Conservation (phyloP, 2,797 vertebrate species). For the Cuniculus paca region DNA sequence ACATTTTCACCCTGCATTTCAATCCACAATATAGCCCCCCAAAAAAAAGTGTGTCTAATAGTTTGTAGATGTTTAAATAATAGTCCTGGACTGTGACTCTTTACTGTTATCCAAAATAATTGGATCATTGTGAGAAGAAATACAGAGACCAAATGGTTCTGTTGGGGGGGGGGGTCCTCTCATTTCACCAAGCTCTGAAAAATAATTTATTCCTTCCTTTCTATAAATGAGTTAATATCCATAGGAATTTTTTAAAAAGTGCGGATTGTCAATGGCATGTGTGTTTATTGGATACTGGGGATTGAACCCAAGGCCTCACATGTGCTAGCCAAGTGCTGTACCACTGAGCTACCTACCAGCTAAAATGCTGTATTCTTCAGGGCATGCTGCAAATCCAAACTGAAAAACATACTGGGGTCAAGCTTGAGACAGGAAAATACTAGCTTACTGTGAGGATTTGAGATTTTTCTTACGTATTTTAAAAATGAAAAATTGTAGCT, state of each 20-base stretch:
- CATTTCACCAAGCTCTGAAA: slow-evolving; percentile 20
- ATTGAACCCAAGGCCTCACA: not conserved
- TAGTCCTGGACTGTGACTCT: not conserved
- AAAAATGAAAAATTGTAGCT: too few species aligned
- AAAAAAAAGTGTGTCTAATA: not conserved
- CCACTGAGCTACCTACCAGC: not conserved
- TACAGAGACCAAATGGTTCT: not conserved
- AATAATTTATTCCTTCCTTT: slow-evolving; percentile 41
- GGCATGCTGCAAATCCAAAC: slow-evolving; percentile 43
- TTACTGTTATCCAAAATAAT: slow-evolving; percentile 19
- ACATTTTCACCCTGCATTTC: not conserved
- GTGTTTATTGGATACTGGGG: not conserved
- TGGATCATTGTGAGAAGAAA: slow-evolving; percentile 8
- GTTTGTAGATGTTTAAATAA: slow-evolving; percentile 28
- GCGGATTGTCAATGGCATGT: not conserved
- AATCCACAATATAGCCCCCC: not conserved
- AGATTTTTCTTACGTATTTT: not conserved
- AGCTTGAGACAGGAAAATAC: slow-evolving; percentile 41
- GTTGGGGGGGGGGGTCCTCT: not conserved
- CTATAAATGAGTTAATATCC: slow-evolving; percentile 4
- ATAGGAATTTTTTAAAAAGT: slow-evolving; percentile 29
- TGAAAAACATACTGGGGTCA: slow-evolving; percentile 1
- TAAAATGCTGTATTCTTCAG: slow-evolving; percentile 5
- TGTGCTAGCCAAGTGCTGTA: not conserved
- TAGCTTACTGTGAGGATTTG: not conserved